phyloP scores from a whole-genome alignment of 2,888 invertebrate species.

The Lypha dubia region DNA sequence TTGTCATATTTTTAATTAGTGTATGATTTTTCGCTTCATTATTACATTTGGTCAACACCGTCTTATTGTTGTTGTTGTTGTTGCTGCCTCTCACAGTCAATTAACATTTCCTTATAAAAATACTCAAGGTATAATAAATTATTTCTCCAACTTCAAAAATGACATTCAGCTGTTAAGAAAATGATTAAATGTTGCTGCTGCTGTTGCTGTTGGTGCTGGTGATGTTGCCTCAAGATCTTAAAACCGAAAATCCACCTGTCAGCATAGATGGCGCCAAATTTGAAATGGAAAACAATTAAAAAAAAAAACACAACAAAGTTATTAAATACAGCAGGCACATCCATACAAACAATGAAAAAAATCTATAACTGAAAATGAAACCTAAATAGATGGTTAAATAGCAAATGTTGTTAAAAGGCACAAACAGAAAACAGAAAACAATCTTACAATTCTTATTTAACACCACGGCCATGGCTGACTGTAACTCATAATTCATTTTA shows the following conservation, averaged over 20 bases:
- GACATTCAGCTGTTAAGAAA: conserved; percentile 71
- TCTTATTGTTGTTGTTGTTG: too few species aligned
- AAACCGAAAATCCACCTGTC: conserved; percentile 68
- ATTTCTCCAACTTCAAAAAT: conserved; percentile 57
- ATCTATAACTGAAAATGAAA: conserved; percentile 62
- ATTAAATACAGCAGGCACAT: conserved; percentile 9
- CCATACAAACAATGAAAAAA: conserved; percentile 45
- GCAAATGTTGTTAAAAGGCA: conserved; percentile 28
- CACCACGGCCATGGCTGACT: conserved; percentile 53
- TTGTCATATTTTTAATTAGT: conserved; percentile 63
- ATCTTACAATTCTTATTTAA: conserved; percentile 61
- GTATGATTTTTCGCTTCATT: conserved; percentile 49
- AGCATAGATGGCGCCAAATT: conserved; percentile 70
- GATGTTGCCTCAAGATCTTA: conserved; percentile 37
- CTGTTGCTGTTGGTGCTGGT: conserved; percentile 22
- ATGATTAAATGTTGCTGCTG: conserved; percentile 60
- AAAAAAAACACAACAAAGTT: neutral
- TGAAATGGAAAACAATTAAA: conserved; percentile 66
- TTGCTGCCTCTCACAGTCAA: conserved; percentile 50
- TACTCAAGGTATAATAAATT: conserved; percentile 63
- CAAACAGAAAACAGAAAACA: conserved; percentile 5
- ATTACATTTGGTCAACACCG: conserved; percentile 2
- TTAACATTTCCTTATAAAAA: conserved; percentile 69
- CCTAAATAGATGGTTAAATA: conserved; percentile 33
- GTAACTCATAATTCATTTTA: conserved; percentile 73